Conservation (phyloP, 2,797 vertebrate species). For the Podargus strigoides region DNA sequence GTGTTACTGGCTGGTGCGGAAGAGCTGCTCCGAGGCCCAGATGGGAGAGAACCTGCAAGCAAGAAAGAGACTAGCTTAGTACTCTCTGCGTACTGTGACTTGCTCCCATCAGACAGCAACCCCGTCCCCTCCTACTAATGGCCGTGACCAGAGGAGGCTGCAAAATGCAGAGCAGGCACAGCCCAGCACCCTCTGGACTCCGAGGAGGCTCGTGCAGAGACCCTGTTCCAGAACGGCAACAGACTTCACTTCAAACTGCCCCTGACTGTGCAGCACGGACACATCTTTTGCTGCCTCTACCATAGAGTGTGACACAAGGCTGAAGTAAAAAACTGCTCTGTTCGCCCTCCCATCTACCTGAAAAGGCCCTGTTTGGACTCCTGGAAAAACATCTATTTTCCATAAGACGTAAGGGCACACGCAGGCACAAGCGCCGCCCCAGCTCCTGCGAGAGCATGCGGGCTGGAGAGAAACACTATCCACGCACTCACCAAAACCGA, state of each 20-base stretch:
- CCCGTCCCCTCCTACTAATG: accelerated
- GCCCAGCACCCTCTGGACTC: not conserved
- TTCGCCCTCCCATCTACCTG: not conserved
- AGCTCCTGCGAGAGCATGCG: accelerated
- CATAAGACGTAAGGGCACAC: not conserved
- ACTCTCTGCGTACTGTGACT: accelerated
- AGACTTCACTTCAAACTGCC: not conserved
- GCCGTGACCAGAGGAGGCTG: not conserved
- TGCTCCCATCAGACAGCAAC: not conserved
- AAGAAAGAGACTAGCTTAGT: not conserved
- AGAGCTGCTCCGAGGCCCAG: conserved; percentile 83
- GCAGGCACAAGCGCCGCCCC: accelerated
- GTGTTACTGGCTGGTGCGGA: conserved; percentile 86
- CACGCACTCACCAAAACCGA: not conserved
- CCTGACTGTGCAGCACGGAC: not conserved
- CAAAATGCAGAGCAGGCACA: not conserved
- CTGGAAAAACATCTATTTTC: not conserved
- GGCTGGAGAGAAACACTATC: not conserved
- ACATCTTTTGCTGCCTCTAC: not conserved
- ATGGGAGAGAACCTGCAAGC: conserved; percentile 68
- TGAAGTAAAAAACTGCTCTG: not conserved
- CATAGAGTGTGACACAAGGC: accelerated
- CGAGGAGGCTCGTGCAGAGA: not conserved
- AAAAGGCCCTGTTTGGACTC: not conserved
- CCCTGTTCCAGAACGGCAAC: not conserved